Conservation (phyloP, 2,888 invertebrate species). For the Liposcelis brunnea region DNA sequence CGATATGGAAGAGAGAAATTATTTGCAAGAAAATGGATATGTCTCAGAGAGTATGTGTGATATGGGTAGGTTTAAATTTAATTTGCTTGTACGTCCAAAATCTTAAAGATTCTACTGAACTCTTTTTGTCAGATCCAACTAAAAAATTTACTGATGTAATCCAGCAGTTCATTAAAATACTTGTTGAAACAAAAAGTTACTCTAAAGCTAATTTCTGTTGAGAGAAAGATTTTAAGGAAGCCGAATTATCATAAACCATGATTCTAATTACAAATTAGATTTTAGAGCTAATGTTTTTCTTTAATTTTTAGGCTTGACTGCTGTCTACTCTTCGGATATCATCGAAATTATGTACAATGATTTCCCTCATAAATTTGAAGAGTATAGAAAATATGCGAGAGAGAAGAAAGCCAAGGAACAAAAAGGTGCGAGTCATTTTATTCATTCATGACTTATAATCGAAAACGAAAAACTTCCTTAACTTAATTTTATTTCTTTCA, state of each 20-base stretch:
- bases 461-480: too few relatives aligned
- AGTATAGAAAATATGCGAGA: slow-evolving; percentile 57
- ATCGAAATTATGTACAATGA: slow-evolving; percentile 90
- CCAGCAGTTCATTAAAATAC: background rate
- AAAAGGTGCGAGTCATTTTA: slow-evolving; percentile 36
- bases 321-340: slow-evolving; percentile 81
- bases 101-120: too few relatives aligned
- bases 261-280: too few relatives aligned
- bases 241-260: too few relatives aligned
- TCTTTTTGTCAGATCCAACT: too few relatives aligned
- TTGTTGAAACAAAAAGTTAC: background rate
- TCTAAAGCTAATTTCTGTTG: background rate
- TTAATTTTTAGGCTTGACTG: slow-evolving; percentile 50
- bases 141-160: background rate
- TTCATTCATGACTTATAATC: too few relatives aligned
- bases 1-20: slow-evolving; percentile 82
- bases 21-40: slow-evolving; percentile 60
- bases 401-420: slow-evolving; percentile 53
- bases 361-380: slow-evolving; percentile 88
- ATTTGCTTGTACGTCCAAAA: too few relatives aligned
- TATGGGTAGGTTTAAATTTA: slow-evolving; percentile 55
- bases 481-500: slow-evolving; percentile 8
- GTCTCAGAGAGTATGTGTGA: slow-evolving; percentile 87
- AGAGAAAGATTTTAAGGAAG: too few relatives aligned
- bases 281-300: background rate